These are phyloP conservation scores for Agrochola lychnidis DNA, from an alignment of 2,888 invertebrate genomes.

Conservation along the genomic window DNA sequence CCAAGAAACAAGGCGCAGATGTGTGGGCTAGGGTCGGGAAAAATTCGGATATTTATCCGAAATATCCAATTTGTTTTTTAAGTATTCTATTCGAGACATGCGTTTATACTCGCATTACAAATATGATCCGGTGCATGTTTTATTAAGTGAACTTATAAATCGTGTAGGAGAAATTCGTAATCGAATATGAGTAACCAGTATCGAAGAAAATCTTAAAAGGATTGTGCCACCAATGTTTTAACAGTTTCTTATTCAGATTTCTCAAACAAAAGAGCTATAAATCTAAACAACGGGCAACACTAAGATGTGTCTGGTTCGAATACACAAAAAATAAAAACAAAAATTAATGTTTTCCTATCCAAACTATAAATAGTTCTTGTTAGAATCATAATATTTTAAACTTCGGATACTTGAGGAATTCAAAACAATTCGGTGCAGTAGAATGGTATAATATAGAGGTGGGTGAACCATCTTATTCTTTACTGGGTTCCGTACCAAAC, in stretches of 20 bases:
- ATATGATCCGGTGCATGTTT: too few relatives aligned
- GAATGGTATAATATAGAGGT: background rate
- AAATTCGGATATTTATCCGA: background rate
- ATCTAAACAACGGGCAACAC: constrained; percentile 1
- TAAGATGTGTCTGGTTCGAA: background rate
- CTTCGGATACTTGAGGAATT: background rate
- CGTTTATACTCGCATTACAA: too few relatives aligned
- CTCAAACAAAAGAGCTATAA: constrained; percentile 5
- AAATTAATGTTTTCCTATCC: constrained; percentile 23
- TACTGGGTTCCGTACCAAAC: background rate
- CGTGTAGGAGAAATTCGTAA: too few relatives aligned
- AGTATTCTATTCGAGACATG: too few relatives aligned
- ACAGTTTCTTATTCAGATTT: background rate
- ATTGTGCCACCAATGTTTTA: background rate
- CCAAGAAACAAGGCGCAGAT: constrained; percentile 17
- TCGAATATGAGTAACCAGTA: background rate
- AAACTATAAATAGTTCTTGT: constrained; percentile 9
- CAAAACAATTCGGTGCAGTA: constrained; percentile 1
- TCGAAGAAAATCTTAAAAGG: background rate
- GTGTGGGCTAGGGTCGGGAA: constrained; percentile 10
- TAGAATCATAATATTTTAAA: constrained; percentile 28
- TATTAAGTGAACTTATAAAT: too few relatives aligned
- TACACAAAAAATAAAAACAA: constrained; percentile 8
- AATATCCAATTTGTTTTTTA: background rate
- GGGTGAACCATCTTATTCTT: background rate